Base-by-base conservation (phyloP, 2,888 invertebrate species). In the Liodrosophila aerea region DNA sequence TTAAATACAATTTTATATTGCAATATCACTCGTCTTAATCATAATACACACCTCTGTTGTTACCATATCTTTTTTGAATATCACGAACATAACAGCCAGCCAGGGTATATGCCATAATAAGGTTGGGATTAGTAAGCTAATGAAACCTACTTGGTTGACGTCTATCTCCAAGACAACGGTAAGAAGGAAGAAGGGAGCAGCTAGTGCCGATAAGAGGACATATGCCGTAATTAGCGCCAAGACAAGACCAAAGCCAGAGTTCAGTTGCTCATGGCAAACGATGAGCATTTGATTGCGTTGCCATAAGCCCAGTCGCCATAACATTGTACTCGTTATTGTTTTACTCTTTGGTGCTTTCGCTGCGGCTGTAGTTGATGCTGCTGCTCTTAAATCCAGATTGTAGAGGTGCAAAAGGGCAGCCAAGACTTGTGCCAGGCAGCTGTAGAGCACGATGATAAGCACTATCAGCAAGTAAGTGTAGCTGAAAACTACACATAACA, bases 101-200 rank as follows among this genome's bases (percentile, higher is more conserved):
- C 63, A 66, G 16, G 84, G 78, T 1, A 67, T 9, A 27, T 62
- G 61, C 76, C 78, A 87, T 0, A 72, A 7, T 1, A 72, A 2
- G 2, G 62, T n/a, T 7, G 13, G 18, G 11, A 33, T 1, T 4
- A 67, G 2, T 1, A 53, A 0, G 1, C 8, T 0, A 0, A 0
- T 9, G 1, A 1, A 2, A 3, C 49, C 59, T 3, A 41, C 12
- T 2, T n/a, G 27, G 4, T n/a, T 7, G 0, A 41, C 44, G 15
- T 66, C 34, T 37, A 74, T 1, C 29, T 73, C 46, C 11, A 76
- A 67, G 27, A 75, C 54, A 0, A 69, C 65, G 3, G 76, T 61
- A 27, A 86, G 30, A n/a, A 87, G 2, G 33, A 51, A 85, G 39
- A 87, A 87, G 0, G 78, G 74, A 9, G 75, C 72, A 0, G 52